A percentile compares a stretch with the other conserved stretches of the same genome.
These are phyloP conservation scores for Catharus bicknelli DNA, from an alignment of 2,113 vertebrate genomes.

Conservation along the genomic window DNA sequence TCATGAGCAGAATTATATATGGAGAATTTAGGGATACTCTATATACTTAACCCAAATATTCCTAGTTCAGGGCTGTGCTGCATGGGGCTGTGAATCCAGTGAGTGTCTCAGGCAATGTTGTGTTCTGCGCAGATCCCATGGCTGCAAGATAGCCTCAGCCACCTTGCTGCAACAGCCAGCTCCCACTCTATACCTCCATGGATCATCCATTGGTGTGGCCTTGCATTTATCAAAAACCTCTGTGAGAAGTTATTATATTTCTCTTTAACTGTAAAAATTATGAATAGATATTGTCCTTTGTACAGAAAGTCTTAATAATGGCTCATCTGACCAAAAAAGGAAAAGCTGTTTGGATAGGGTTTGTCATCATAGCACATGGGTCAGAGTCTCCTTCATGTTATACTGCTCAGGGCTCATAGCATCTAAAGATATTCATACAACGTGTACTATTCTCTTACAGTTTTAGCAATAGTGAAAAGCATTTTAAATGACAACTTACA, in stretches of 20 bases:
- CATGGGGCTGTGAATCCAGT: accelerated
- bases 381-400: not conserved
- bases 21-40: not conserved
- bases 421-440: not conserved
- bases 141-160: not conserved
- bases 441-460: not conserved
- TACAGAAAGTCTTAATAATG: not conserved
- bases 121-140: not conserved
- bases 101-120: not conserved
- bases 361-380: too few relatives aligned
- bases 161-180: not conserved
- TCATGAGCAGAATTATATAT: not conserved
- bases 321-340: accelerated
- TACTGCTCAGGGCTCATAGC: not conserved
- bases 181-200: accelerated
- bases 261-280: not conserved
- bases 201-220: accelerated
- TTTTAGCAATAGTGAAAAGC: not conserved
- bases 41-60: accelerated
- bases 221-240: not conserved
- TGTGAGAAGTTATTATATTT: not conserved
- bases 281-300: not conserved
- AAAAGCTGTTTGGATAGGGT: not conserved
- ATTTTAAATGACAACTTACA: not conserved
- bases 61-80: not conserved